Evolutionary conservation across 2,888 invertebrate genomes (phyloP), one percentile per base, ranked within the genome.

Genomic region (Apomyelois bistriatella): DNA sequence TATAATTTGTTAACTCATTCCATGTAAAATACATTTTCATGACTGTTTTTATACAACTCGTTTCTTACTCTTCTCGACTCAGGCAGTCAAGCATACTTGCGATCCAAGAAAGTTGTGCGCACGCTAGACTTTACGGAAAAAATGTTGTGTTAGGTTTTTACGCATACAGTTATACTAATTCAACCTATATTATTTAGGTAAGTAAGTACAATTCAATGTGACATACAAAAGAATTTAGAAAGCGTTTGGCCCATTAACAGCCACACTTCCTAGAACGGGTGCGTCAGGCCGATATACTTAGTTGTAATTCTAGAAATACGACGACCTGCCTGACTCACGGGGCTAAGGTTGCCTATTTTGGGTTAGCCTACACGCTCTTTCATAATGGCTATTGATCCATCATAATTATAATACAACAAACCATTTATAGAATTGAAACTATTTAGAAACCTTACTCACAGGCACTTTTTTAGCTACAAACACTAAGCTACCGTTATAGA

Each of bases 251-350:
- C 37, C 35, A 52, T 37, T 43, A 43, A 46, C 42, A 40, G 28
- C 22, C 8, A 53, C 59, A 38, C 10, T 74, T 67, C 64, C 58
- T 48, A 51, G 68, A 73, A 71, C 64, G 59, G 64, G 68, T 74
- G 73, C 73, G 72, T 75, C 72, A 69, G 61, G 64, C 58, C 55
- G 69, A 68, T 72, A 73, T 68, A 68, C 62, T 56, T 56, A 60
- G 59, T 28, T 28, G 7, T 3, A 61, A 66, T 70, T 71, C 71
- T 73, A 71, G 68, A 75, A 75, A 75, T 75, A 75, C 68, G 65
- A 7, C 63, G 63, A 64, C 61, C 64, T 59, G 66, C 60, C 70
- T 76, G 76, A 74, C 62, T 74, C 74, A 74, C 58, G 55, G 54
- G 54, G 41, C 41, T 40, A 50, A 40, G 53, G 57, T 46, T 46